These are phyloP conservation scores for Cuculus canorus DNA, from an alignment of 2,797 vertebrate genomes.

Conservation along the genomic window DNA sequence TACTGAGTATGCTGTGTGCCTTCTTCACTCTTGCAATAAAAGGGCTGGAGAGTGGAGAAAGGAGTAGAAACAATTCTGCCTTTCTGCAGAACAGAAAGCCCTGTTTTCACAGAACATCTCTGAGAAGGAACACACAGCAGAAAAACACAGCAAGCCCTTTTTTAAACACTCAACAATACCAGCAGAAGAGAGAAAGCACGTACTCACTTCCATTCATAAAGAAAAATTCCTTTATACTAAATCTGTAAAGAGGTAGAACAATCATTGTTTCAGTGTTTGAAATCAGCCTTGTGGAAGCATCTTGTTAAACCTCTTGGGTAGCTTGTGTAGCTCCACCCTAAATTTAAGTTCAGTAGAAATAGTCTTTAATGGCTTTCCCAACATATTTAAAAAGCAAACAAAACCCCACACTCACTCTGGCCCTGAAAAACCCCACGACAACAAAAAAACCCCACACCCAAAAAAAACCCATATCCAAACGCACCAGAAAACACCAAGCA, in stretches of 20 bases:
- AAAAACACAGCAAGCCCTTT: neutral
- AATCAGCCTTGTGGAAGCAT: neutral
- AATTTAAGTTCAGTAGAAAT: neutral
- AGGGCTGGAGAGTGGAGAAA: neutral
- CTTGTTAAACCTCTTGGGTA: fast-evolving
- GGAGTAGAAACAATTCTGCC: neutral
- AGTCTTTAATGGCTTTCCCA: neutral
- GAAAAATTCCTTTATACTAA: neutral
- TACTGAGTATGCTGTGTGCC: neutral
- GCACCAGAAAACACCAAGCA: neutral
- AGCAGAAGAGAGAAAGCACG: neutral
- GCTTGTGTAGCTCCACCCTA: neutral
- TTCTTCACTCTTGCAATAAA: neutral
- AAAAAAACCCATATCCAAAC: too few relatives aligned
- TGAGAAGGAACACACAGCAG: neutral
- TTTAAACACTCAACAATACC: neutral
- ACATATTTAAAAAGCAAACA: neutral
- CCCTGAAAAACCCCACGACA: too few relatives aligned
- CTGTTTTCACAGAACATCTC: neutral
- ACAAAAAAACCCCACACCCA: neutral
- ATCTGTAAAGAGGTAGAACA: neutral
- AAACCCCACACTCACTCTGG: too few relatives aligned
- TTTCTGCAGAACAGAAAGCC: neutral
- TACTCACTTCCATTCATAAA: neutral
- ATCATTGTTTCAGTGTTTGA: neutral